Conservation (phyloP, 2,113 vertebrate genomes). For the Pedionomus torquatus region DNA sequence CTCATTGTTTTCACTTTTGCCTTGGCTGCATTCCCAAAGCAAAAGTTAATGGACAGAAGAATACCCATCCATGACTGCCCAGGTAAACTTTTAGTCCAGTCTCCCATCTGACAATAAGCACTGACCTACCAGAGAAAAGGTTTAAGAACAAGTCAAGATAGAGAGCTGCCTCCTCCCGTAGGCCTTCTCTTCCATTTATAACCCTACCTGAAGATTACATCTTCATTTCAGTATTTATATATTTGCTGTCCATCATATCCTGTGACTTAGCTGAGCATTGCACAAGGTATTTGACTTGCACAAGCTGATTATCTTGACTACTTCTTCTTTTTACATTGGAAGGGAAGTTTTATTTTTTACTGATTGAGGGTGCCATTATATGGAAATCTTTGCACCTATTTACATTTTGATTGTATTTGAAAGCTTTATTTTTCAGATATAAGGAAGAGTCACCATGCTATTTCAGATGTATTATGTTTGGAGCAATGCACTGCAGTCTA, state of each 20-base stretch:
- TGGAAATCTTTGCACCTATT: not conserved
- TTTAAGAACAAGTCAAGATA: not conserved
- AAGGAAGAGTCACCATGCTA: not conserved
- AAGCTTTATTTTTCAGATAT: not conserved
- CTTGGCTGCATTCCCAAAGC: not conserved
- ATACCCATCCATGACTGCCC: not conserved
- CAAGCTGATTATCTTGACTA: not conserved
- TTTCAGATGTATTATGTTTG: not conserved
- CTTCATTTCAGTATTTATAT: not conserved
- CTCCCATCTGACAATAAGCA: not conserved
- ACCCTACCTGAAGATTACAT: not conserved
- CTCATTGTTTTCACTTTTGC: not conserved
- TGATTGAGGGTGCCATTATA: not conserved
- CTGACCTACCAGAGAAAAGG: not conserved
- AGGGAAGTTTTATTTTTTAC: not conserved
- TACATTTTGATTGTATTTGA: not conserved
- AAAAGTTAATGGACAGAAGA: not conserved
- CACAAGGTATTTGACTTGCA: not conserved
- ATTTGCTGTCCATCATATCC: not conserved
- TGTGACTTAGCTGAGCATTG: not conserved
- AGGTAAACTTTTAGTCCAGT: not conserved
- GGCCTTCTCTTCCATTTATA: not conserved
- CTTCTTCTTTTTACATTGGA: not conserved
- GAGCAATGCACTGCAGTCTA: not conserved
- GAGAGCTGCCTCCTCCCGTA: not conserved